Conservation (phyloP, 2,888 invertebrate genomes). For the Archips crataeganus region DNA sequence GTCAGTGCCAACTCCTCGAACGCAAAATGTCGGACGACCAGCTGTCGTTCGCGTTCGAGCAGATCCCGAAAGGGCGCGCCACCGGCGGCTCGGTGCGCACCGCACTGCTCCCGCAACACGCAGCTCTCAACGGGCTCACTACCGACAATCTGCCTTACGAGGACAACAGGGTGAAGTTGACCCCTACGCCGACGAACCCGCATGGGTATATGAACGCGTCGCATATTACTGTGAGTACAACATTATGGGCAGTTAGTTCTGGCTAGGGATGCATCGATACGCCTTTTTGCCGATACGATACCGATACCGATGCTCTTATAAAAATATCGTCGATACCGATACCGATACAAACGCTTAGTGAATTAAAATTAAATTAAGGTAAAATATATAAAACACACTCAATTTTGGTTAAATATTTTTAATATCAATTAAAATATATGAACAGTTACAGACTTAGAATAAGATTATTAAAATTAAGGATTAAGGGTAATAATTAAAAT, state of each 20-base stretch:
- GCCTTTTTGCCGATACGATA: no score
- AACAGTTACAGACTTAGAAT: no score
- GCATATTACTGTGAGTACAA: constrained; percentile 90
- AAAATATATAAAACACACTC: no score
- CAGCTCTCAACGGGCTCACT: constrained; percentile 83
- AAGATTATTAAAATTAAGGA: no score
- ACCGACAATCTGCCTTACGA: constrained; percentile 95
- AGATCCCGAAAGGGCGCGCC: constrained; percentile 91
- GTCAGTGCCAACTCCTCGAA: constrained; percentile 78
- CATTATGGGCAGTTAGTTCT: background rate
- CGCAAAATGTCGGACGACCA: constrained; percentile 89
- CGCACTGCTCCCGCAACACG: constrained; percentile 90
- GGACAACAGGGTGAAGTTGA: constrained; percentile 93
- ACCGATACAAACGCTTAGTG: no score
- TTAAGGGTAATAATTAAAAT: no score
- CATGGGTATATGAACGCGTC: constrained; percentile 97
- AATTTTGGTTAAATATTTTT: no score
- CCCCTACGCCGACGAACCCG: constrained; percentile 93
- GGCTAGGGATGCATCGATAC: no score
- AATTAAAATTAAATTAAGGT: no score
- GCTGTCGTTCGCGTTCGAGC: constrained; percentile 94
- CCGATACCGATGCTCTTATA: no score
- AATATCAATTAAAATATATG: no score
- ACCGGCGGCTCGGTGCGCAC: constrained; percentile 89
- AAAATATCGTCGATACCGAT: no score